Evolutionary conservation across 2,797 vertebrate species (phyloP).

Genomic region (Tachyglossus aculeatus): DNA sequence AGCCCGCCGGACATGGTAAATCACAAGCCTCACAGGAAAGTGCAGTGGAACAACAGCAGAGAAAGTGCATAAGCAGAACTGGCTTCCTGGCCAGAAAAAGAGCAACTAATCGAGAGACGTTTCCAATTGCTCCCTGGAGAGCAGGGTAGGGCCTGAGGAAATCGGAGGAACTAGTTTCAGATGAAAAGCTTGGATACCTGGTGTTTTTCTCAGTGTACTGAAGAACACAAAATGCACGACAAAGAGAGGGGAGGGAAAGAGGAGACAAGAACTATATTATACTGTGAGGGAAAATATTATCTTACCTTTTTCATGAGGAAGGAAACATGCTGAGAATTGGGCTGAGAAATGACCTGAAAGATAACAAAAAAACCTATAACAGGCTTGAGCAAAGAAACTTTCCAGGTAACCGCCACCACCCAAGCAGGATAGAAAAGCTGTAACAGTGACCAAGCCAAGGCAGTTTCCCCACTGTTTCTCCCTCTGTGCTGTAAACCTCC

Average conservation of each 20-base stretch:
- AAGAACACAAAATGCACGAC: neutral
- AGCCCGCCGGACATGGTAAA: slow-evolving; percentile 54
- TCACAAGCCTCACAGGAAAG: slow-evolving; percentile 33
- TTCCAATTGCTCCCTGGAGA: slow-evolving; percentile 36
- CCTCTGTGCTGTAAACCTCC: no score
- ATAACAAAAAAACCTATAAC: no score
- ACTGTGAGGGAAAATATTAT: no score
- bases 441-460: no score
- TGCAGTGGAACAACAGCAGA: slow-evolving; percentile 32
- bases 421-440: no score
- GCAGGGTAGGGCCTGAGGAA: slow-evolving; percentile 18
- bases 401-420: no score
- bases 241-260: neutral
- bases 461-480: no score
- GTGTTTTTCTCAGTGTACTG: neutral
- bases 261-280: neutral
- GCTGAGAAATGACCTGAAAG: no score
- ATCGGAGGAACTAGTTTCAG: neutral
- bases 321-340: no score
- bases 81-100: slow-evolving; percentile 28
- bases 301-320: no score
- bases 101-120: neutral
- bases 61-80: slow-evolving; percentile 17
- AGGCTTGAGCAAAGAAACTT: no score
- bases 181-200: neutral